Conservation (phyloP, 2,888 invertebrate genomes). For the Patella depressa region DNA sequence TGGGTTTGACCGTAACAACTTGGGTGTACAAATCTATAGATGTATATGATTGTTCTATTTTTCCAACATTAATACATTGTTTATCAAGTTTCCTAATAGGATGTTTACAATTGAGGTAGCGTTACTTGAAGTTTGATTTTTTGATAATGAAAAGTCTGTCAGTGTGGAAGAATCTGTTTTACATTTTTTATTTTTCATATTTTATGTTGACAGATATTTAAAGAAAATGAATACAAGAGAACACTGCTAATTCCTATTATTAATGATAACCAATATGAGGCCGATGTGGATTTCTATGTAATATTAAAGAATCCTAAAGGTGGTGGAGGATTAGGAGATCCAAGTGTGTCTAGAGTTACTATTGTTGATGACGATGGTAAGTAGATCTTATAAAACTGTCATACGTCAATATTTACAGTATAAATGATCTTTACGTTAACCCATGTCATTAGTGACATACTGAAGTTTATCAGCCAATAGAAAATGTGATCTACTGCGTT, state of each 20-base stretch:
- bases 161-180: slow-evolving; percentile 8
- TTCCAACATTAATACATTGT: no score
- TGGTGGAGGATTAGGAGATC: slow-evolving; percentile 62
- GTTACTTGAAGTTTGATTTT: background rate
- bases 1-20: background rate
- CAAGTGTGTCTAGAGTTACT: slow-evolving; percentile 64
- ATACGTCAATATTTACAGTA: no score
- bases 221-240: slow-evolving; percentile 62
- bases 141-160: background rate
- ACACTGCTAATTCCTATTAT: slow-evolving; percentile 63
- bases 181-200: background rate
- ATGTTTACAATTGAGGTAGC: background rate
- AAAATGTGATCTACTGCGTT: no score
- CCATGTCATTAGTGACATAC: no score
- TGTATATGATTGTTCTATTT: no score
- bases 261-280: slow-evolving; percentile 66
- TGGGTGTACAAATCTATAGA: no score
- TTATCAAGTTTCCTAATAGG: background rate
- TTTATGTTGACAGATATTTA: slow-evolving; percentile 53
- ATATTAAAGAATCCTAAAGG: slow-evolving; percentile 64
- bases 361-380: slow-evolving; percentile 69
- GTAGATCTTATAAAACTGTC: slow-evolving; percentile 15
- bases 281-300: slow-evolving; percentile 65
- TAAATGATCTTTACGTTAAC: no score
- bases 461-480: no score